A percentile compares a stretch with the other conserved stretches of the same genome.
Conservation (phyloP, 2,797 vertebrate genomes). For the Sitta carolinensis region DNA sequence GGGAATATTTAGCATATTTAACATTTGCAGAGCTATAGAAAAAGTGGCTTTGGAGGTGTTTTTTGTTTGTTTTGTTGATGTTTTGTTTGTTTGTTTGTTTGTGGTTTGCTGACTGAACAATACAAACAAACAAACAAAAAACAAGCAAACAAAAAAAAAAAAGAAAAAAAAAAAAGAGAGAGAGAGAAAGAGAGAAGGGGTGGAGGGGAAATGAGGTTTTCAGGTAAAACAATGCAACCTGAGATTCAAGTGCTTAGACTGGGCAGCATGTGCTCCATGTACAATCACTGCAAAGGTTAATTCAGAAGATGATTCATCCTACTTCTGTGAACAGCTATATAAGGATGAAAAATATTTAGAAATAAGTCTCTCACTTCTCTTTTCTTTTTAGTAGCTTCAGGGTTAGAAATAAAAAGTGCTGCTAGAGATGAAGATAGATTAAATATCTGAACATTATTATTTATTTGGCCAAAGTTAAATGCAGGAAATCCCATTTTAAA, state of each 20-base stretch:
- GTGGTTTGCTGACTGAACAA: neutral
- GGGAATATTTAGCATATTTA: neutral
- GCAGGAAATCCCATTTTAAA: neutral
- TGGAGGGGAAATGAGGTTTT: accelerated
- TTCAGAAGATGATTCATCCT: neutral
- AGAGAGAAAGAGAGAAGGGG: neutral
- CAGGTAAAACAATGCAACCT: neutral
- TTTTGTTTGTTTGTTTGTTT: neutral
- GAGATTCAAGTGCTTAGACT: neutral
- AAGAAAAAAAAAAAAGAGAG: neutral
- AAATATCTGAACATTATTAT: neutral
- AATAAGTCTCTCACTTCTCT: neutral
- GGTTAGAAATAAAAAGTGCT: neutral
- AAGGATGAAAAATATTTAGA: neutral
- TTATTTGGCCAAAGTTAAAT: neutral
- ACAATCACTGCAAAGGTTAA: neutral
- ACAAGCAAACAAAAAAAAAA: neutral
- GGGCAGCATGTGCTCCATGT: neutral
- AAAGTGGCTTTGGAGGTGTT: neutral
- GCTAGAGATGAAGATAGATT: neutral
- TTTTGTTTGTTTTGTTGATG: neutral
- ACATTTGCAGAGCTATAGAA: neutral
- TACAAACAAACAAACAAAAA: neutral
- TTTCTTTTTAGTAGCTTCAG: neutral
- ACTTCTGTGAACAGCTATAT: neutral